Base-by-base conservation (phyloP, 2,888 invertebrate species). In the Syrphus vitripennis region DNA sequence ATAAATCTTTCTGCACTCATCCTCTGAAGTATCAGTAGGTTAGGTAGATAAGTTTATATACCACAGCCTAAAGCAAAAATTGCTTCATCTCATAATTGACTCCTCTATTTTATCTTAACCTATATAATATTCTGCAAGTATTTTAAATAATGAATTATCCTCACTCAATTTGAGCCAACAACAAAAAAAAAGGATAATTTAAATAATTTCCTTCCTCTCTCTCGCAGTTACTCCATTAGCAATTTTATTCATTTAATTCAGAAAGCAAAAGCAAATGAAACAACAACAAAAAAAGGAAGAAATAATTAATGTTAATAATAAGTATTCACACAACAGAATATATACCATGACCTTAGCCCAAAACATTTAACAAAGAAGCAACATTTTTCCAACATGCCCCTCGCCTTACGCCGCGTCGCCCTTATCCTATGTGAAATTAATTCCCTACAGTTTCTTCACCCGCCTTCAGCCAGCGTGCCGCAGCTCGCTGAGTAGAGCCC, bases 271-370 rank as follows among this genome's bases (percentile, higher is more conserved):
- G 67, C 24, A 59, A 34, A 37, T 59, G 21, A 31, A 55, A 12
- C 14, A 19, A 19, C 55, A 48, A 45, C 14, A 3, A 63, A 34
- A 26, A 63, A 40, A 70, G 57, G 75, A 76, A 76, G 34, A 71
- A 61, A 55, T 84, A 84, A 84, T 84, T 84, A 84, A 81, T 72
- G 76, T 72, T 81, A 72, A 84, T 77, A 84, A 84, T 84, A 84
- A 84, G 81, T 77, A 84, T 84, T 84, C 84, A 84, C 84, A 81
- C 76, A 84, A 72, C 84, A 77, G 48, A 76, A 77, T 70, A n/a
- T n/a, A n/a, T n/a, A 65, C 84, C 81, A 84, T 84, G 84, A 84
- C 84, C 84, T 81, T 84, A 77, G 76, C 84, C 78, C 53, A 48
- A 71, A 77, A 72, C 70, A 21, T 31, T 65, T 71, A 63, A 37